Conservation (phyloP, 1,140 invertebrate species). For the Berghia stephanieae region DNA sequence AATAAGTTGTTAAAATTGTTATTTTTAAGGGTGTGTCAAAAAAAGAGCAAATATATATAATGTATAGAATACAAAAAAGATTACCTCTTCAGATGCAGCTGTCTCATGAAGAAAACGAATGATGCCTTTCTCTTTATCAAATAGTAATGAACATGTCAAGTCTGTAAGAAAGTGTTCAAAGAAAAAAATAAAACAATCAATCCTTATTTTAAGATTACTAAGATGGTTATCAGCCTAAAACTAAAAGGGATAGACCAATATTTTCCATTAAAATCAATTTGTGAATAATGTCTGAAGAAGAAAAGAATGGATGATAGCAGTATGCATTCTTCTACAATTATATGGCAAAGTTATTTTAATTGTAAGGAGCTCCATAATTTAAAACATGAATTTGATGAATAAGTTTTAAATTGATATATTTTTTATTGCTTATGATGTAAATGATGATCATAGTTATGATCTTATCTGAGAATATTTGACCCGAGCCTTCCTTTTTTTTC, state of each 20-base stretch:
- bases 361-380: too few relatives aligned
- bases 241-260: background rate
- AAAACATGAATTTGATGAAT: too few relatives aligned
- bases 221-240: background rate
- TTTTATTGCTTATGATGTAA: too few relatives aligned
- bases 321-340: background rate
- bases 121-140: conserved; percentile 59
- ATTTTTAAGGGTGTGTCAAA: background rate
- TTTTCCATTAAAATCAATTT: background rate
- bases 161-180: conserved; percentile 41
- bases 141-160: conserved; percentile 56
- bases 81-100: conserved; percentile 56
- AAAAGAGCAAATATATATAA: background rate
- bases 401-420: too few relatives aligned
- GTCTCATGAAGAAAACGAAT: conserved; percentile 54
- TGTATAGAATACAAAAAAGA: background rate
- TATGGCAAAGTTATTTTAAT: background rate
- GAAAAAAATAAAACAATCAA: background rate
- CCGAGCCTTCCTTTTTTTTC: background rate
- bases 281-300: background rate
- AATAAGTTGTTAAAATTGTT: too few relatives aligned
- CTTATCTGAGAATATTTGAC: too few relatives aligned
- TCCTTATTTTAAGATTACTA: background rate
- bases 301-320: background rate
- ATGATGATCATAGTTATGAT: too few relatives aligned